Conservation (phyloP, 2,113 vertebrate genomes). For the Atherinomorus stipes region DNA sequence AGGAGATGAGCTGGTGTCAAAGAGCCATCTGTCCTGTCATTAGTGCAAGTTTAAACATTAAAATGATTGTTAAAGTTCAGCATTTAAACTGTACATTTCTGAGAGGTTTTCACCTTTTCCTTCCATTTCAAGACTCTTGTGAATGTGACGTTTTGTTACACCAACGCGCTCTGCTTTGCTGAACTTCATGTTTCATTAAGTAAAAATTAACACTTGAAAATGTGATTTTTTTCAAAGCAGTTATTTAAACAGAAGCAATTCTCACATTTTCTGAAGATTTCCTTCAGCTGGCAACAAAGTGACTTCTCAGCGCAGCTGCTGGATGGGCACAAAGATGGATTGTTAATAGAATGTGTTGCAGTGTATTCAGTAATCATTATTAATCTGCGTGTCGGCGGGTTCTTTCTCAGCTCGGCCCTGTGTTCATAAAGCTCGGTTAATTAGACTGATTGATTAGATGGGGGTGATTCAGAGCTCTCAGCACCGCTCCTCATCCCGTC, state of each 20-base stretch:
- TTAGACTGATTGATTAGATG: slow-evolving; percentile 82
- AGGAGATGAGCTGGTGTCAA: slow-evolving; percentile 25
- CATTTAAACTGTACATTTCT: background rate
- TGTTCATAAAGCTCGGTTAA: slow-evolving; percentile 79
- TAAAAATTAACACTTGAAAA: slow-evolving; percentile 35
- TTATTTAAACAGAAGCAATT: slow-evolving; percentile 37
- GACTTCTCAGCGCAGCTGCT: slow-evolving; percentile 56
- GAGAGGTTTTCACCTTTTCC: background rate
- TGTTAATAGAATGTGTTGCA: slow-evolving; percentile 74
- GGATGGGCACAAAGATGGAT: slow-evolving; percentile 67
- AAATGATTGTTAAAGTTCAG: slow-evolving; percentile 9
- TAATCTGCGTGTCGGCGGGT: slow-evolving; percentile 76
- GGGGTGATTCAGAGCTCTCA: slow-evolving; percentile 74
- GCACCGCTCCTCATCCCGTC: slow-evolving; percentile 67
- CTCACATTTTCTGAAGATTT: slow-evolving; percentile 44
- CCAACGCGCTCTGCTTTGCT: slow-evolving; percentile 9
- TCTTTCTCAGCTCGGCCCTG: slow-evolving; percentile 65
- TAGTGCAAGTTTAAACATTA: slow-evolving; percentile 7
- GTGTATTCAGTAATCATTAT: slow-evolving; percentile 79
- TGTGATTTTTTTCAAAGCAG: slow-evolving; percentile 49
- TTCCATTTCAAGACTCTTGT: background rate
- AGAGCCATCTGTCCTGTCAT: slow-evolving; percentile 17
- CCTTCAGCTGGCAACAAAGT: slow-evolving; percentile 34
- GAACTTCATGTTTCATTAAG: slow-evolving; percentile 39
- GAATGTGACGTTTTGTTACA: background rate